Evolutionary conservation across 2,797 vertebrate species (phyloP), one percentile per base, ranked within the genome.

Genomic region (Pogonophryne albipinna): DNA sequence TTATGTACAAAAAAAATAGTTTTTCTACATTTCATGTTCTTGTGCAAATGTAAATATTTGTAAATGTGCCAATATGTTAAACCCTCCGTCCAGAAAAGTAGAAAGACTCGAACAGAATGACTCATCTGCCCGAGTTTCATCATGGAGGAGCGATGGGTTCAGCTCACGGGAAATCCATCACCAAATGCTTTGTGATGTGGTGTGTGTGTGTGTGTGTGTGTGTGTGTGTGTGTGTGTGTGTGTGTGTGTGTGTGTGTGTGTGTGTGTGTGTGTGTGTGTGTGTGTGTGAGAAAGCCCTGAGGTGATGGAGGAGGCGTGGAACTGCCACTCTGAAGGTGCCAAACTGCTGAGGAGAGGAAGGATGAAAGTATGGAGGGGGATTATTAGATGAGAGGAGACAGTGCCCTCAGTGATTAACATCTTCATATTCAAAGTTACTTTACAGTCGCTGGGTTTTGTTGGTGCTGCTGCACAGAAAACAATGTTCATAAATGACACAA

Each of bases 41-140:
- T 58, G 47, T 74, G 45, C 31, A 68, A 76, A 84, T 89, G 83
- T 88, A 91, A 86, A 87, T 87, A 87, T 45, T 62, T 72, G 65
- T 15, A 59, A 60, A 53, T 75, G 60, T 73, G 56, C 49, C 42
- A 41, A 12, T 13, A 50, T 58, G 46, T 69, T 2, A 85, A 69
- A 76, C 55, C 34, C 31, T 71, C 34, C 10, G 4, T 2, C n/a
- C 34, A 4, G 19, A 47, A 62, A 34, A 62, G 5, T 27, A 84
- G 42, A 63, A 34, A 57, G 31, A 50, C 27, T 57, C 13, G 27
- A 27, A 16, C 41, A 41, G 63, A 23, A 20, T 76, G 76, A 76
- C 19, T 82, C 74, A 72, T 72, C 46, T 65, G 65, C 56, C 57
- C 3, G 47, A 34, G 67, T 66, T 59, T 60, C 68, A 64, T 78